Percentiles rank a stretch among this genome's conserved stretches.
Conservation (phyloP, 2,797 vertebrate genomes). For the Saxicola maurus region DNA sequence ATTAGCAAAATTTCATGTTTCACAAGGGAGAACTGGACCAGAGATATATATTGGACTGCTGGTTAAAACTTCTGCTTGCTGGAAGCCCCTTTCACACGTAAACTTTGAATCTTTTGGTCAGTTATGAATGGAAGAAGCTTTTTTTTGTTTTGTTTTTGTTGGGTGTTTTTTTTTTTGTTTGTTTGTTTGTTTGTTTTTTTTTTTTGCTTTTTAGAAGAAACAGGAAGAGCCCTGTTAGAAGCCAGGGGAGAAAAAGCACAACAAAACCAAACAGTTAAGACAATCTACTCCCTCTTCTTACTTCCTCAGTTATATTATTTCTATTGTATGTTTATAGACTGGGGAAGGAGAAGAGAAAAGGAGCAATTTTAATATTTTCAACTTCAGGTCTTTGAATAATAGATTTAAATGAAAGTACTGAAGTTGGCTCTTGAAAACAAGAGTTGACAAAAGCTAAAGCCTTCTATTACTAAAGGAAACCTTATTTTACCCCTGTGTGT, state of each 20-base stretch:
- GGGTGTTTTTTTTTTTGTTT: no score
- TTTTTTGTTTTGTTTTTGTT: background rate
- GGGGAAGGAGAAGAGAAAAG: background rate
- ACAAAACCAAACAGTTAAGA: background rate
- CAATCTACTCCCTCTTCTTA: background rate
- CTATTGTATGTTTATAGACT: background rate
- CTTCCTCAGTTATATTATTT: background rate
- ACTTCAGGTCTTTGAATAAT: background rate
- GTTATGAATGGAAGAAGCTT: background rate
- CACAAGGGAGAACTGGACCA: background rate
- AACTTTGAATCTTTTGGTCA: background rate
- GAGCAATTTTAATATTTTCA: background rate
- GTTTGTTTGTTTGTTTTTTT: background rate
- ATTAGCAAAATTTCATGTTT: background rate
- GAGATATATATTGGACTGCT: background rate
- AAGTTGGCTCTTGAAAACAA: background rate
- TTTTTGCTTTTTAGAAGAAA: background rate
- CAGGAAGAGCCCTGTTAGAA: background rate
- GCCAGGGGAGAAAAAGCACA: background rate
- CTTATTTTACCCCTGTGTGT: background rate
- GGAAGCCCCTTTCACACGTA: background rate
- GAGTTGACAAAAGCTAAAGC: background rate
- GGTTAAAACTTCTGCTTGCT: background rate
- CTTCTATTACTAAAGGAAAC: background rate
- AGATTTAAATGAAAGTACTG: background rate